Conservation (phyloP, 2,113 vertebrate genomes). For the Otis tarda region DNA sequence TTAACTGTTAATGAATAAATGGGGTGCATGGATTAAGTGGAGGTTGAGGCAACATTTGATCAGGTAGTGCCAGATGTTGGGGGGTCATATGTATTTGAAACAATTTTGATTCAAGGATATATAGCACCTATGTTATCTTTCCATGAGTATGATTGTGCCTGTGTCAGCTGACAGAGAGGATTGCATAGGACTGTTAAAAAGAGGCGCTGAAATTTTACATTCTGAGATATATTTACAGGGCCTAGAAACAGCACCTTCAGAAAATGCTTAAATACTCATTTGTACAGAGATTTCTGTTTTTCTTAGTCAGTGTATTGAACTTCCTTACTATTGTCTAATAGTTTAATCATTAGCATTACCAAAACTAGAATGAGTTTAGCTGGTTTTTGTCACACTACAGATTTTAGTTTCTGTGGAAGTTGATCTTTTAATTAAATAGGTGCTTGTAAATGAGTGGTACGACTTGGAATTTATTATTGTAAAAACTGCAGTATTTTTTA, state of each 20-base stretch:
- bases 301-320: neutral
- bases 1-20: neutral
- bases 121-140: neutral
- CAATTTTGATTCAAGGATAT: neutral
- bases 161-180: neutral
- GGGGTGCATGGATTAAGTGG: neutral
- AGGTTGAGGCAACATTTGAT: neutral
- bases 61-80: neutral
- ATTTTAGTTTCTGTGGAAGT: neutral
- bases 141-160: neutral
- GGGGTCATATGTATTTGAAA: neutral
- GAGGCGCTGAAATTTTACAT: neutral
- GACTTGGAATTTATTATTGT: neutral
- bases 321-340: neutral
- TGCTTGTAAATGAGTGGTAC: neutral
- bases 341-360: neutral
- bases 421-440: neutral
- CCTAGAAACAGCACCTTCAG: neutral
- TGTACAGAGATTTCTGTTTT: neutral
- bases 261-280: neutral
- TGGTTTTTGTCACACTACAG: neutral
- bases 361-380: neutral
- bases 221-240: neutral
- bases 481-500: neutral
- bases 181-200: neutral